Base-by-base conservation (phyloP, 2,113 vertebrate species). In the Cepphus grylle region DNA sequence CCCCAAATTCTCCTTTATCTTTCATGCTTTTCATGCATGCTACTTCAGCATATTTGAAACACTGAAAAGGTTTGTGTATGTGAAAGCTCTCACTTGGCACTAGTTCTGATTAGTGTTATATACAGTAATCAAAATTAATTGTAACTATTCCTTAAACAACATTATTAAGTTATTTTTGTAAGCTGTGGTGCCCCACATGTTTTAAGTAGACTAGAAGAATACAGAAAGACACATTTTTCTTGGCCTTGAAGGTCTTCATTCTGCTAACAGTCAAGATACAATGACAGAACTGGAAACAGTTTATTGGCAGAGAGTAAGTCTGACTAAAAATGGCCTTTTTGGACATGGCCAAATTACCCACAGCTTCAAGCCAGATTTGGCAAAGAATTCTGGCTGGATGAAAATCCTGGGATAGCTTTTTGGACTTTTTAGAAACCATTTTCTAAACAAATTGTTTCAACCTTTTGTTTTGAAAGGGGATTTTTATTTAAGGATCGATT, bases 21-120 rank as follows among this genome's bases (percentile, higher is more conserved):
- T 90, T 78, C 42, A 36, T 42, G 36, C 1, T 65, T 93, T 84
- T 71, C 62, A 53, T 72, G 49, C 62, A 40, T 40, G 10, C 43
- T 95, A 45, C 47, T 90, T 94, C 56, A 95, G 83, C 71, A 74
- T 81, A 93, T 87, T 83, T 88, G 81, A 94, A 91, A 93, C 32
- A 67, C 10, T 92, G 36, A 58, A 93, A 91, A 94, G n/a, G 36
- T 91, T 72, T 95, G 34, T 85, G 40, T 32, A 82, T 55, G 17
- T 53, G 25, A 56, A 62, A 94, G 36, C 25, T 79, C 56, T 87
- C 36, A 43, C 56, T 91, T 86, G 82, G 76, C 56, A 65, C 19
- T 69, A 55, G 21, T 89, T 91, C 82, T 88, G 81, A 86, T 94
- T 90, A 91, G 36, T 66, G 95, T 74, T 81, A 83, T 72, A 78